Base-by-base conservation (phyloP, 2,113 vertebrate genomes). In the Sialia sialis region DNA sequence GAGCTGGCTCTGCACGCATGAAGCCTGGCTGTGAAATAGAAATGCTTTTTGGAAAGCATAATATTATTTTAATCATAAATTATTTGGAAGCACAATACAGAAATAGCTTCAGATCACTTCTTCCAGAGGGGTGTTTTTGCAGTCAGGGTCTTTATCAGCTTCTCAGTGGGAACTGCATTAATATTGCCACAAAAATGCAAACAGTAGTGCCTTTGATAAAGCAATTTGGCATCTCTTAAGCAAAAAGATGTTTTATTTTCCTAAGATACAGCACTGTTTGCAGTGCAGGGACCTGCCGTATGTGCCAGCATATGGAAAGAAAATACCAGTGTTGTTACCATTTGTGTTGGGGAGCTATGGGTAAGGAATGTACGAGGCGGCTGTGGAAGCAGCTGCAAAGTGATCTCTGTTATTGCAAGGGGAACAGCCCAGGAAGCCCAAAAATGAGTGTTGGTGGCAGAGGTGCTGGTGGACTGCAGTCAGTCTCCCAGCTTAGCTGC, bases 191-290 rank as follows among this genome's bases (percentile, higher is more conserved):
- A 95, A 95, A 94, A 95, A 96, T 88, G 85, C 90, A 81, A 93
- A 96, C 94, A 95, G 93, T 96, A 91, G 87, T 84, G 88, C 82
- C 90, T 94, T 94, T 93, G 96, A 95, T 90, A 94, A 84, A 90
- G 51, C 75, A 43, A 48, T 88, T 93, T 95, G 90, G 72, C 89
- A 56, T 69, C 67, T 64, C 85, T 89, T 73, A 70, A 63, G 83
- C 90, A 93, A 80, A 91, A 90, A 91, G 81, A 86, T 95, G 82
- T 94, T 94, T 95, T 90, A 46, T 95, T 95, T 95, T 81, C 77
- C 68, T 66, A 48, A 83, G 87, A 91, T 80, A 74, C 44, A 69
- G 1, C 43, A 49, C 74, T 85, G 55, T 90, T 86, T 90, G 36
- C 68, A 60, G 87, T 38, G n/a, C 41, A 41, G 49, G 41, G 44